phyloP scores from a whole-genome alignment of 2,888 invertebrate species.

The Machimus rusticus region DNA sequence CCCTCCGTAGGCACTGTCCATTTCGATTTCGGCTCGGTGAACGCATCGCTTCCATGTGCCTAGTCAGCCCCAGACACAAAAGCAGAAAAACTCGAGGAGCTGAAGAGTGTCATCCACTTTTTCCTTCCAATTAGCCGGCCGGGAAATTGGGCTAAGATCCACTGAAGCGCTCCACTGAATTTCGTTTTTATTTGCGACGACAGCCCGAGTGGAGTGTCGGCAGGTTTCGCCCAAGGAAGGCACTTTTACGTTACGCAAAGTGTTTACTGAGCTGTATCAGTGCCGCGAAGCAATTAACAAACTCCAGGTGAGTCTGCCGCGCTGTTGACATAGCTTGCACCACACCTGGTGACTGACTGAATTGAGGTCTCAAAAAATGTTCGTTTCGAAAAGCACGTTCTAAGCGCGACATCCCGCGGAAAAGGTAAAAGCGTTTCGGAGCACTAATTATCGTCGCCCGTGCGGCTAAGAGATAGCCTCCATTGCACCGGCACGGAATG shows the following conservation, averaged over 20 bases:
- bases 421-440: neutral
- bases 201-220: neutral
- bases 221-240: neutral
- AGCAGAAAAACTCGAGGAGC: neutral
- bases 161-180: neutral
- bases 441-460: neutral
- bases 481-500: neutral
- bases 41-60: neutral
- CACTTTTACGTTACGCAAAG: neutral
- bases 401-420: neutral
- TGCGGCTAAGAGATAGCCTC: neutral
- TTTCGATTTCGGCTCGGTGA: neutral
- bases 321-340: neutral
- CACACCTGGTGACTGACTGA: neutral
- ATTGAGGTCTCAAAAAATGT: neutral
- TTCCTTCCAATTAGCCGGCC: neutral
- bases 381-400: neutral
- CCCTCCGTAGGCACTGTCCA: neutral
- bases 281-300: neutral
- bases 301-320: neutral
- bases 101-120: neutral
- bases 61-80: neutral
- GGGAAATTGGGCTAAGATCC: neutral
- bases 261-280: neutral
- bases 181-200: neutral